Evolutionary conservation across 2,888 invertebrate genomes (phyloP).

Genomic region (Ganaspis brasiliensis): DNA sequence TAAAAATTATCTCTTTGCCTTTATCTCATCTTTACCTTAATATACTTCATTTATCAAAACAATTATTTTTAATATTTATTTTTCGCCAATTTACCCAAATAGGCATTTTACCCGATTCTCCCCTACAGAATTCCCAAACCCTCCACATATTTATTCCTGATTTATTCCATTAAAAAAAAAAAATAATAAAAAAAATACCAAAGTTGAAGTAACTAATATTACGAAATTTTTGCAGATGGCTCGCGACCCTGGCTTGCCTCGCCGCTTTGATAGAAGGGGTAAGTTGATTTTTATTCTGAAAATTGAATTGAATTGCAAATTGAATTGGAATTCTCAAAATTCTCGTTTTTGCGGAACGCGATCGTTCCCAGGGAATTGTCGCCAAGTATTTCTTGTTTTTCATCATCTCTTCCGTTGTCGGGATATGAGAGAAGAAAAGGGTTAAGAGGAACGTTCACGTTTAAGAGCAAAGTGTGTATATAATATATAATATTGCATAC

Average conservation of each 20-base stretch:
- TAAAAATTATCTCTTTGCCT: no score
- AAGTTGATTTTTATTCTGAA: slow-evolving; percentile 71
- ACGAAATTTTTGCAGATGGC: slow-evolving; percentile 79
- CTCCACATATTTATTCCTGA: no score
- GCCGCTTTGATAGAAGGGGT: slow-evolving; percentile 81
- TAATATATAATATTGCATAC: slow-evolving; percentile 19
- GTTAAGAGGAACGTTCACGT: slow-evolving; percentile 3
- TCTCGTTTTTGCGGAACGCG: neutral
- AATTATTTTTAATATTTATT: no score
- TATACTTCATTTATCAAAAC: no score
- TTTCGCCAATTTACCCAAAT: no score
- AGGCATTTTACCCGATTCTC: no score
- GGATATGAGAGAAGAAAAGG: slow-evolving; percentile 16
- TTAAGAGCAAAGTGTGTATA: neutral
- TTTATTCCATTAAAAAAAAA: no score
- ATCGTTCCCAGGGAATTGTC: slow-evolving; percentile 8
- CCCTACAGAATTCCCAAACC: no score
- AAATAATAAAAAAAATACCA: neutral
- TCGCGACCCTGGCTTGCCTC: slow-evolving; percentile 81
- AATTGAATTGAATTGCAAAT: slow-evolving; percentile 21
- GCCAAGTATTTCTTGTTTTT: slow-evolving; percentile 16
- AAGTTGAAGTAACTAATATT: neutral
- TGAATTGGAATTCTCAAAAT: slow-evolving; percentile 31
- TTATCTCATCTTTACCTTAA: no score
- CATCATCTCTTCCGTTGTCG: neutral